Evolutionary conservation across 2,888 invertebrate genomes (phyloP).

Genomic region (Anorthoa munda): DNA sequence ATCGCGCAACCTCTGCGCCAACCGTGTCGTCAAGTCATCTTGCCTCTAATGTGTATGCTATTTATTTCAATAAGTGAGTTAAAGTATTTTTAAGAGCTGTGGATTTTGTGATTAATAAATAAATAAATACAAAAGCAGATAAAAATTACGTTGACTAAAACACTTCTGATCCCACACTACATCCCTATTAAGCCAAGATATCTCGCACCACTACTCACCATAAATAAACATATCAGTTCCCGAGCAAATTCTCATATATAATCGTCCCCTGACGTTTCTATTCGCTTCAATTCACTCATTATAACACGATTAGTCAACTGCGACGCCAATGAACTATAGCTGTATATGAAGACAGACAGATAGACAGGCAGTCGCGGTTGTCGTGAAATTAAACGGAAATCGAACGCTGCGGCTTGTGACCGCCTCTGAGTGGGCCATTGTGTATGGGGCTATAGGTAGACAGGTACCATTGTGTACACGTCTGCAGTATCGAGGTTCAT

Average conservation of each 20-base stretch:
- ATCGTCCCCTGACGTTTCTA: conserved; percentile 48
- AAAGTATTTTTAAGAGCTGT: no score
- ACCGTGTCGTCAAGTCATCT: no score
- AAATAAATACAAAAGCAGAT: not conserved
- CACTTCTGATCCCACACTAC: no score
- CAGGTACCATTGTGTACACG: conserved; percentile 39
- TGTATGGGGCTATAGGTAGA: conserved; percentile 43
- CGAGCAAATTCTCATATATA: conserved; percentile 2
- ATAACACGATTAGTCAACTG: conserved; percentile 72
- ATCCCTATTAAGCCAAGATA: not conserved
- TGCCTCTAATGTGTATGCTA: not conserved
- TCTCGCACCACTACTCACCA: not conserved
- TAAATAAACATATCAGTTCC: conserved; percentile 32
- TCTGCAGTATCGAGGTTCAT: conserved; percentile 38
- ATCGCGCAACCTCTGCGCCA: no score
- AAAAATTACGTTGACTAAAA: not conserved
- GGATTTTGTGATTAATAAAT: no score
- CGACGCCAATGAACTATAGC: conserved; percentile 45
- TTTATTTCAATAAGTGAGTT: not conserved
- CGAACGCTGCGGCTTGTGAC: conserved; percentile 85
- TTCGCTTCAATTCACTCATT: conserved; percentile 69
- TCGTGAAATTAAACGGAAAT: conserved; percentile 88
- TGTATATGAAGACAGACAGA: conserved; percentile 57
- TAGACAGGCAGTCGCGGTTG: conserved; percentile 70
- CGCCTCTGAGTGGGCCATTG: conserved; percentile 59